Percentiles rank a stretch among this genome's conserved stretches.
Conservation (phyloP, 2,888 invertebrate genomes). For the Cactoblastis cactorum region DNA sequence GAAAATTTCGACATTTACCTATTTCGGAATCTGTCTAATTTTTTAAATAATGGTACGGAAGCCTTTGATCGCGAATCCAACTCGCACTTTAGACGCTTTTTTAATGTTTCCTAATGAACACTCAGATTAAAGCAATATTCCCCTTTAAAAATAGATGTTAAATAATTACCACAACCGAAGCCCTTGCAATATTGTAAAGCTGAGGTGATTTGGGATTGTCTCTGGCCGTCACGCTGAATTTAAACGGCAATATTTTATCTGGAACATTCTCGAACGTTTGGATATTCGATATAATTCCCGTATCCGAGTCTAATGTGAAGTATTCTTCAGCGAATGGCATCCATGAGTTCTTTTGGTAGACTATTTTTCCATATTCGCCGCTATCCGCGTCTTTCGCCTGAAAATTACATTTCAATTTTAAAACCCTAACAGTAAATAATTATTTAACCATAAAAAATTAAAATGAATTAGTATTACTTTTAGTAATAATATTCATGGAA, state of each 20-base stretch:
- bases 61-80: no score
- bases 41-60: no score
- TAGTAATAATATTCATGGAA: no score
- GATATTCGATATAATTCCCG: constrained; percentile 87
- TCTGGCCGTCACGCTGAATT: constrained; percentile 84
- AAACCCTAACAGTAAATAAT: background rate
- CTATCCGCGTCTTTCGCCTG: constrained; percentile 92
- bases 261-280: constrained; percentile 85
- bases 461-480: no score
- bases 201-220: constrained; percentile 84
- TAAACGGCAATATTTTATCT: constrained; percentile 83
- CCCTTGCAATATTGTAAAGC: constrained; percentile 81
- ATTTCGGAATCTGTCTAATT: no score
- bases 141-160: background rate
- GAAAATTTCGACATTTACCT: no score
- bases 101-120: no score
- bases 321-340: constrained; percentile 78
- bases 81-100: background rate
- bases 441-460: no score
- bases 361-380: constrained; percentile 88
- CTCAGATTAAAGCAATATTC: no score
- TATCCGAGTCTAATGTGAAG: constrained; percentile 85
- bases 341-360: constrained; percentile 81
- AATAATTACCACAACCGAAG: constrained; percentile 81
- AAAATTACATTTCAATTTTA: background rate